Percentiles rank a stretch among this genome's conserved stretches.
These are phyloP conservation scores for Anthopleura sola DNA, from an alignment of 64 coral and sea anemone genomes.

Conservation along the genomic window DNA sequence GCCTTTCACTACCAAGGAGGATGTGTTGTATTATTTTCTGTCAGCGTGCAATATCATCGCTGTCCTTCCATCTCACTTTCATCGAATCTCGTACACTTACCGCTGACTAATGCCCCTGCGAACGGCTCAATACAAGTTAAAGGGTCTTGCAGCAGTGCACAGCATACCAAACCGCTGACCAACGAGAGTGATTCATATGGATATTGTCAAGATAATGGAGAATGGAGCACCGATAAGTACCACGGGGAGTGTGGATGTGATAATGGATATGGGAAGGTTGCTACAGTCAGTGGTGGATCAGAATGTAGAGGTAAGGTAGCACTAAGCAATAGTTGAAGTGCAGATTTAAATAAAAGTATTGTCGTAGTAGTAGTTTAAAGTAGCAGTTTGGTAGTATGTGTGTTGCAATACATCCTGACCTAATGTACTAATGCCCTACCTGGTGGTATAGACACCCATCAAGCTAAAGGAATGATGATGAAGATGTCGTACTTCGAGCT, in stretches of 20 bases:
- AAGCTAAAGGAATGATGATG: too few species aligned
- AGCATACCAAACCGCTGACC: neutral
- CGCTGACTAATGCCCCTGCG: neutral
- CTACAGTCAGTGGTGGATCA: neutral
- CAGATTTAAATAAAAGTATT: too few species aligned
- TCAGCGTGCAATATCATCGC: neutral
- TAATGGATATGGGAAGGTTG: neutral
- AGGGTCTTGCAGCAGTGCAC: neutral
- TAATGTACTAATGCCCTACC: too few species aligned
- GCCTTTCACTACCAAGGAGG: constrained; percentile 22
- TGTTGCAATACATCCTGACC: too few species aligned
- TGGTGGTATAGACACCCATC: too few species aligned
- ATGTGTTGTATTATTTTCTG: neutral
- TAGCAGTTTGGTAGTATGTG: too few species aligned
- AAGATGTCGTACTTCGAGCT: too few species aligned
- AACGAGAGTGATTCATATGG: constrained; percentile 13
- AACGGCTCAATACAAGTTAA: neutral
- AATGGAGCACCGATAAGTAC: constrained; percentile 10
- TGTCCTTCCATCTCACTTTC: neutral
- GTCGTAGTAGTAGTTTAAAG: too few species aligned
- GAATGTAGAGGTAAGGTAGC: neutral
- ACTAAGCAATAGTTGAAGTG: too few species aligned
- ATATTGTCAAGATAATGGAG: constrained; percentile 19
- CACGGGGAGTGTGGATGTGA: constrained; percentile 1
- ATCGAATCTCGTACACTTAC: neutral